Evolutionary conservation across 2,888 invertebrate genomes (phyloP), one percentile per base, ranked within the genome.

Genomic region (Phalangium opilio): DNA sequence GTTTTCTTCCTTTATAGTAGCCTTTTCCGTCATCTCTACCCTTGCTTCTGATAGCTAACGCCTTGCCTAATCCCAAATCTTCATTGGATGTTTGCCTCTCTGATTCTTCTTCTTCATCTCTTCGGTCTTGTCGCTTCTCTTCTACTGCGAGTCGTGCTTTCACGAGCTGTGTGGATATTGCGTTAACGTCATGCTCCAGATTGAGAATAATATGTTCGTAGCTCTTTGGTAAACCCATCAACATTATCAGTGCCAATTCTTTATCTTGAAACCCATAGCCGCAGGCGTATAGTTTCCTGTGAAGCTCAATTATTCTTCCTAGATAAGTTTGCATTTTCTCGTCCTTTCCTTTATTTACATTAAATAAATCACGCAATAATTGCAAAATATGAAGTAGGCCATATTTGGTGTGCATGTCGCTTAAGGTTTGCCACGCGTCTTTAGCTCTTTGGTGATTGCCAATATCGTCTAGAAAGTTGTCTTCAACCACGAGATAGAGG

Each of bases 351-450:
- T 43, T 38, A 5, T 2, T 32, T 8, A 38, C n/a, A 27, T 47
- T 47, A 19, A 47, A 47, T 32, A 47, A 32, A n/a, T 47, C 40
- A 12, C 15, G 21, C 32, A 48, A 12, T 11, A 48, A 19, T 40
- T 40, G 45, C 1, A 45, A 4, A 1, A n/a, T 3, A 32, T 45
- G 45, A n/a, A 40, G 18, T 1, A 45, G 15, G 4, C 45, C 45
- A 21, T 39, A 45, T 3, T 45, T 20, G 2, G 45, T 39, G 15
- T 45, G 40, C 3, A 45, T 21, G 2, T 45, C 45, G 7, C 32
- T 36, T 14, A 45, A 18, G 3, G 15, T 14, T n/a, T 21, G 2
- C 45, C 39, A 45, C 1, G 45, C 45, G 11, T 45, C 45, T n/a
- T 39, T 39, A 4, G 45, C 45, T 4, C 40, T 1, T 27, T n/a